These are phyloP conservation scores for Plodia interpunctella DNA, from an alignment of 1,140 invertebrate species.

Conservation along the genomic window DNA sequence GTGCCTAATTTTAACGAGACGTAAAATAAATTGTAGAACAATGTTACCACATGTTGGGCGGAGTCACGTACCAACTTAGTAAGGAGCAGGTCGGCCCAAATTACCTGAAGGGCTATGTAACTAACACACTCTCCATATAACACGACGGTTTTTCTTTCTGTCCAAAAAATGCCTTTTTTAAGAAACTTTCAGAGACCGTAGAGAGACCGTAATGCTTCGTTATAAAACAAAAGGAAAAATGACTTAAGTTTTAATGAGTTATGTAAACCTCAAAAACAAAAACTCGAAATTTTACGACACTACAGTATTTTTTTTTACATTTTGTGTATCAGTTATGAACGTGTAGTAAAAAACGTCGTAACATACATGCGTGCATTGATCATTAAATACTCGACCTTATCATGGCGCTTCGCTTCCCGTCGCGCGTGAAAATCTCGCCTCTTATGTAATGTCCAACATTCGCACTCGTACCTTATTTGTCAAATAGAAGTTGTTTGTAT, in stretches of 20 bases:
- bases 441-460: no score
- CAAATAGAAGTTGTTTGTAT: neutral
- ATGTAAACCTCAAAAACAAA: neutral
- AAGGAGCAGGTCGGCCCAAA: neutral
- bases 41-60: neutral
- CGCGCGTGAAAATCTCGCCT: no score
- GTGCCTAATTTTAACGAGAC: neutral
- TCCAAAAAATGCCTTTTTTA: neutral
- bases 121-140: neutral
- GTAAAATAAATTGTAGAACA: neutral
- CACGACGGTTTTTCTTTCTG: neutral
- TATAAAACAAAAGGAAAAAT: neutral
- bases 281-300: no score
- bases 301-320: no score
- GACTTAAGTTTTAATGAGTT: slow-evolving; percentile 4
- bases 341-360: no score
- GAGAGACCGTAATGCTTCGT: neutral
- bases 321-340: no score
- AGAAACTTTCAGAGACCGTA: neutral
- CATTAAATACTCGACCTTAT: no score
- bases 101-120: neutral
- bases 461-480: neutral
- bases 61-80: neutral
- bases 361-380: no score
- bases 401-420: no score